phyloP scores from a whole-genome alignment of 2,797 vertebrate genomes.

The Chelidonichthys spinosus region DNA sequence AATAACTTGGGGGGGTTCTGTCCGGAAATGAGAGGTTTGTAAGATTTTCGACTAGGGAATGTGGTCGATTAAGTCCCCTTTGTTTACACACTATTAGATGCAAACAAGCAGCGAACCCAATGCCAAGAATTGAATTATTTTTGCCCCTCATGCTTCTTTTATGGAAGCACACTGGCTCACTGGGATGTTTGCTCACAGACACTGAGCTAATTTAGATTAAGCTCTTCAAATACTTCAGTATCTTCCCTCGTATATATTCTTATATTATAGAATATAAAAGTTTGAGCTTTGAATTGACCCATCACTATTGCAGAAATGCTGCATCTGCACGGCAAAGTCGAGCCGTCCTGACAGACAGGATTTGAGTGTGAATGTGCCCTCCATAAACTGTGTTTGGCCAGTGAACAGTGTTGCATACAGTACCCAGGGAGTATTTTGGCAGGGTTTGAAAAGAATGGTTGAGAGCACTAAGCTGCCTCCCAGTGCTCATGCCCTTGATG shows the following conservation, averaged over 20 bases:
- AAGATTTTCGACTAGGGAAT: background rate
- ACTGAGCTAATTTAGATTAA: conserved; percentile 10
- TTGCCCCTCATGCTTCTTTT: background rate
- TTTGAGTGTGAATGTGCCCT: conserved; percentile 44
- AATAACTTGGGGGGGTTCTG: background rate
- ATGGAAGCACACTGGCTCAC: conserved; percentile 9
- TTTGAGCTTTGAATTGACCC: conserved; percentile 37
- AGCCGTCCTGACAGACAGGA: conserved; percentile 32
- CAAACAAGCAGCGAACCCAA: conserved; percentile 4
- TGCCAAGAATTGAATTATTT: conserved; percentile 8
- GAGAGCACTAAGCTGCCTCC: conserved; percentile 67
- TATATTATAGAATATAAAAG: background rate
- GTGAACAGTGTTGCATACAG: conserved; percentile 51
- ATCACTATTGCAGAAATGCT: conserved; percentile 23
- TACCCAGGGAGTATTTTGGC: conserved; percentile 65
- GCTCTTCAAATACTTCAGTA: background rate
- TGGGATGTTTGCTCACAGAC: conserved; percentile 11
- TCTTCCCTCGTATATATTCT: background rate
- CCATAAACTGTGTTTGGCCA: conserved; percentile 60
- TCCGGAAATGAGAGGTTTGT: background rate
- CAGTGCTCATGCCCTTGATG: conserved; percentile 69
- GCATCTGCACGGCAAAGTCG: conserved; percentile 30
- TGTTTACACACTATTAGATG: background rate
- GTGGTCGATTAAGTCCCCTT: background rate
- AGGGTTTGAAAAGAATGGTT: conserved; percentile 67